These are phyloP conservation scores for Turritopsis rubra DNA, from an alignment of 30 jellyfish, hydroid and myxozoan genomes.

Conservation along the genomic window DNA sequence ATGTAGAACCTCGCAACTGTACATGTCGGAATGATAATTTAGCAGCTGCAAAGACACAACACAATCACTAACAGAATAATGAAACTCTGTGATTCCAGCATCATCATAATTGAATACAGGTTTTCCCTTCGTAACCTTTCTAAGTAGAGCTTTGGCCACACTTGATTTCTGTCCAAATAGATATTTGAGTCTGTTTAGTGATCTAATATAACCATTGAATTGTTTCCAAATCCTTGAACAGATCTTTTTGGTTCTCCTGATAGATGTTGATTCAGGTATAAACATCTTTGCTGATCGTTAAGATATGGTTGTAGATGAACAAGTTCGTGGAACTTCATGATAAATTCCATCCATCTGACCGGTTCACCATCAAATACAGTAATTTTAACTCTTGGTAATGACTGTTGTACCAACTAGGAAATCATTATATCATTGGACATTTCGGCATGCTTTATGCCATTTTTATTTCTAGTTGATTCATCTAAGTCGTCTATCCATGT, in stretches of 20 bases:
- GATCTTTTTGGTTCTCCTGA: not conserved
- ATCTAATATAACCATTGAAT: not conserved
- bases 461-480: not conserved
- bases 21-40: not conserved
- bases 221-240: not conserved
- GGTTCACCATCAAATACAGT: not conserved
- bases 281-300: not conserved
- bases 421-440: not conserved
- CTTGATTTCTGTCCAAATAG: not conserved
- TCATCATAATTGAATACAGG: not conserved
- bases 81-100: not conserved
- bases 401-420: not conserved
- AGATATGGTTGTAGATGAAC: not conserved
- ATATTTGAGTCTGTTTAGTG: not conserved
- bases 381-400: not conserved
- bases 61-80: not conserved
- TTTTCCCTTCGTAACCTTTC: conserved; percentile 1
- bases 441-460: not conserved
- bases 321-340: not conserved
- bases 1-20: not conserved
- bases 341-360: not conserved
- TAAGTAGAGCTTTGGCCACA: not conserved
- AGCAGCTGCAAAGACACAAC: not conserved
- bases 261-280: not conserved
- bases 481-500: not conserved